Conservation (phyloP, 2,888 invertebrate genomes). For the Parthenolecanium corni region DNA sequence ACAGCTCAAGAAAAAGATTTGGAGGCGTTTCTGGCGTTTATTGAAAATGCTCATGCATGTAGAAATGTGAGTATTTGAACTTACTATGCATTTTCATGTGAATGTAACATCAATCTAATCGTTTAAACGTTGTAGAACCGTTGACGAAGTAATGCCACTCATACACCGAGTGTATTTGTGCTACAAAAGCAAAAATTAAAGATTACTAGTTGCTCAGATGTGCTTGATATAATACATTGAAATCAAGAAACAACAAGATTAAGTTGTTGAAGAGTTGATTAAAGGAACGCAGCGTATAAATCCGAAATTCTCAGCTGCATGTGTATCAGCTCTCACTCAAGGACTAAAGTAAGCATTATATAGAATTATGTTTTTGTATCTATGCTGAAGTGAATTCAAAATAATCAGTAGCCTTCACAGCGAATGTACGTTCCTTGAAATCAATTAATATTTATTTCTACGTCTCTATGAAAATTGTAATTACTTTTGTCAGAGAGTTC, state of each 20-base stretch:
- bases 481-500: conserved; percentile 52
- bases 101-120: neutral
- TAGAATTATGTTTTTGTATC: neutral
- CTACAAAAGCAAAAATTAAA: conserved; percentile 80
- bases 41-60: conserved; percentile 82
- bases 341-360: conserved; percentile 51
- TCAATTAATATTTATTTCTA: too few relatives aligned
- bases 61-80: conserved; percentile 39
- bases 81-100: neutral
- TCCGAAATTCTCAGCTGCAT: conserved; percentile 85
- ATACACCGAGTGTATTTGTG: conserved; percentile 82
- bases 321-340: conserved; percentile 59
- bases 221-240: conserved; percentile 89
- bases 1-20: conserved; percentile 91
- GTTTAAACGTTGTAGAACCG: conserved; percentile 46
- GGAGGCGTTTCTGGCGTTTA: conserved; percentile 78
- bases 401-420: neutral
- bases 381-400: neutral
- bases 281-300: conserved; percentile 93
- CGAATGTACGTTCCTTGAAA: neutral
- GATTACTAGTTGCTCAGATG: conserved; percentile 80
- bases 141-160: conserved; percentile 76
- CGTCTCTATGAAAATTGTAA: too few relatives aligned
- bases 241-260: conserved; percentile 87
- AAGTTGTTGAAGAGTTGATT: conserved; percentile 76